Percentiles rank a stretch among this genome's conserved stretches.
Conservation (phyloP, 2,797 vertebrate species). For the Synaphobranchus kaupii region DNA sequence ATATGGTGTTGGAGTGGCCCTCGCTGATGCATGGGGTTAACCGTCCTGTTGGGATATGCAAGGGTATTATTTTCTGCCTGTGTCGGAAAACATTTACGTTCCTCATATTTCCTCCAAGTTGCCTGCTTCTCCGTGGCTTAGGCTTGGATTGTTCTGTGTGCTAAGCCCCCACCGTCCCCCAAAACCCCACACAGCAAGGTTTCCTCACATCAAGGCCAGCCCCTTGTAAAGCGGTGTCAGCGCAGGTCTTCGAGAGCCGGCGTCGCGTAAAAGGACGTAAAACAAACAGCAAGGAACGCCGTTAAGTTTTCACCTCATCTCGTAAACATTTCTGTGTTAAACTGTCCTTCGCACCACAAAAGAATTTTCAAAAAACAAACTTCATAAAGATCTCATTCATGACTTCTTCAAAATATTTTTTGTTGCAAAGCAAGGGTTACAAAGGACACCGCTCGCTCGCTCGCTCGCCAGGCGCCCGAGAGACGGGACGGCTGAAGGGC, state of each 20-base stretch:
- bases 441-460: neutral
- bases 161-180: constrained; percentile 19
- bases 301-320: constrained; percentile 34
- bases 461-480: neutral
- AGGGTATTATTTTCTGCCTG: constrained; percentile 54
- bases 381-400: constrained; percentile 33
- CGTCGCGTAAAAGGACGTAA: constrained; percentile 32
- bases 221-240: constrained; percentile 38
- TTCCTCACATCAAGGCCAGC: constrained; percentile 33
- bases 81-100: constrained; percentile 62
- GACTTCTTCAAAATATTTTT: neutral
- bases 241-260: constrained; percentile 14
- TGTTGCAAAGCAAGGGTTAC: neutral
- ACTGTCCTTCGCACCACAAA: constrained; percentile 52
- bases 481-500: constrained; percentile 33
- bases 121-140: constrained; percentile 47
- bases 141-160: constrained; percentile 49
- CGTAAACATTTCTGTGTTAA: constrained; percentile 47
- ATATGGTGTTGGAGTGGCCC: constrained; percentile 61
- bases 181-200: constrained; percentile 27
- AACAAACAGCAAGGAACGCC: constrained; percentile 29
- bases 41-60: constrained; percentile 65
- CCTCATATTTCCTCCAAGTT: constrained; percentile 57
- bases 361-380: constrained; percentile 46
- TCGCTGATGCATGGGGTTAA: constrained; percentile 67